Base-by-base conservation (phyloP, 2,888 invertebrate species). In the Adelphocoris suturalis region DNA sequence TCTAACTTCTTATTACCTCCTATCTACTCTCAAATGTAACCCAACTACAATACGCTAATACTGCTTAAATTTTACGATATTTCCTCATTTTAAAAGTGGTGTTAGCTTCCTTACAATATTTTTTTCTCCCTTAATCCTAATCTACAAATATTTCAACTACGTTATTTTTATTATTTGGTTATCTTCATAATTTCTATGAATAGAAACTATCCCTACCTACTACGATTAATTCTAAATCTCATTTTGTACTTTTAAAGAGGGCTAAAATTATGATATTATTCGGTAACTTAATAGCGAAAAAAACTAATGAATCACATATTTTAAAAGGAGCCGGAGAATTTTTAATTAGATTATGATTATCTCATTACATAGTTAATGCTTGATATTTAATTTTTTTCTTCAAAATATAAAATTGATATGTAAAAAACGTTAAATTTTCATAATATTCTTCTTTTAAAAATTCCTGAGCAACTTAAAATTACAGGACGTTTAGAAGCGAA, bases 1-100 rank as follows among this genome's bases (percentile, higher is more conserved):
- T 19, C 82, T 52, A 52, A 19, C 9, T 14, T 37, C 28, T 12
- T 19, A 9, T n/a, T 82, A 52, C 52, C 23, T 46, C 78, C 19
- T 46, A 78, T 78, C 78, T 78, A 78, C n/a, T 82, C 2, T 52
- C 48, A 82, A 82, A 90, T 90, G 85, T 76, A 46, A 89, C 89
- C 90, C 90, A 89, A 37, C 90, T 90, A 90, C 90, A 90, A 90
- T 90, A 90, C 90, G 37, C 75, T 89, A 80, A 88, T 55, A 61
- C 61, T 57, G 82, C 82, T 47, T 52, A n/a, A 52, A 52, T 68
- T 23, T 23, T 68, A 27, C 11, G 68, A 68, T 68, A 68, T 23
- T 68, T 68, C 23, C 82, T 46, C 37, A 19, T 14, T 5, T 80
- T 80, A 14, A 82, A 82, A 82, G 27, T 55, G 23, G 47, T 81